These are phyloP conservation scores for Tricholaema leucomelas DNA, from an alignment of 2,113 vertebrate species.

Conservation along the genomic window DNA sequence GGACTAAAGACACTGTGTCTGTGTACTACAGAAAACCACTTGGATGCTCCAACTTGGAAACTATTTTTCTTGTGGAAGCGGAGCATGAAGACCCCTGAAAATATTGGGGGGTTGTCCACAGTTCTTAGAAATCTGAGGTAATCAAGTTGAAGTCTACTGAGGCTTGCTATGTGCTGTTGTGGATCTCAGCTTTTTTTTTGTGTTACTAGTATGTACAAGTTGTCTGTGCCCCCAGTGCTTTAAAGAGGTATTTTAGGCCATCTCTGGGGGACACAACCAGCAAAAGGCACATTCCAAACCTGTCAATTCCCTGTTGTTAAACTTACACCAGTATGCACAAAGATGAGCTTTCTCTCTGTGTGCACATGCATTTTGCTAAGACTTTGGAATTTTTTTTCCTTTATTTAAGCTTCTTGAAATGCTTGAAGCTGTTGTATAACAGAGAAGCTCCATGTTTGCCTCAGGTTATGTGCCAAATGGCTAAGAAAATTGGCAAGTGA, in stretches of 20 bases:
- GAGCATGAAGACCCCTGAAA: not conserved
- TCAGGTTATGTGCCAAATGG: not conserved
- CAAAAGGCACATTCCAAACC: not conserved
- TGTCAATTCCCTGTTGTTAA: not conserved
- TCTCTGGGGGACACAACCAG: not conserved
- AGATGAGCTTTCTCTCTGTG: not conserved
- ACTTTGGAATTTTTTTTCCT: not conserved
- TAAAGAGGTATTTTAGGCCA: not conserved
- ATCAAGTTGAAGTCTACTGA: not conserved
- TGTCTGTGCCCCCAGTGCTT: not conserved
- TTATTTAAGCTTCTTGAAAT: not conserved
- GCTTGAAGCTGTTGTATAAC: not conserved
- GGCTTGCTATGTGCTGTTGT: not conserved
- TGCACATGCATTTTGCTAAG: not conserved
- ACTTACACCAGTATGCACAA: not conserved
- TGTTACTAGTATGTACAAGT: not conserved
- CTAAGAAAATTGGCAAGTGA: not conserved
- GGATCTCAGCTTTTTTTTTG: not conserved
- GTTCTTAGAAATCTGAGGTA: not conserved
- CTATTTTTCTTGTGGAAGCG: not conserved
- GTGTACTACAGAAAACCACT: not conserved
- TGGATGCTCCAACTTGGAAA: not conserved
- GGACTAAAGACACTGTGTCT: not conserved
- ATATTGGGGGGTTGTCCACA: not conserved
- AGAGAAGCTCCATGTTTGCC: not conserved